These are phyloP conservation scores for Bombus difficillimus DNA, from an alignment of 1,140 invertebrate genomes.

Conservation along the genomic window DNA sequence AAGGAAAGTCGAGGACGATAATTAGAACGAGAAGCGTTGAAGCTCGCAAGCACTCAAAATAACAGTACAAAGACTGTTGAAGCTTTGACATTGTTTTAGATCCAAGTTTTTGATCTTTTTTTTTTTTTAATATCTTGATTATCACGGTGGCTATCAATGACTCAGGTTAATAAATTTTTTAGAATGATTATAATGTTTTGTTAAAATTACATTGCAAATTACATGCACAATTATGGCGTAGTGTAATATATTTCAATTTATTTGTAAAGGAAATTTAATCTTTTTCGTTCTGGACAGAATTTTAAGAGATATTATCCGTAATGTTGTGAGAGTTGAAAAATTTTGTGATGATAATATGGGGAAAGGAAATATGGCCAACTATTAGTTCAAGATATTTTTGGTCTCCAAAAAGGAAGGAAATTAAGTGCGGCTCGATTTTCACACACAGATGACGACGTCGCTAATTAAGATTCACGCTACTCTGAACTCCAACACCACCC, in stretches of 20 bases:
- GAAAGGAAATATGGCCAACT: background rate
- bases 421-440: slow-evolving; percentile 11
- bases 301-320: no score
- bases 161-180: no score
- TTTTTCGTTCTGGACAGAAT: no score
- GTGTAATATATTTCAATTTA: no score
- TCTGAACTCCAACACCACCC: background rate
- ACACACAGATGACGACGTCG: slow-evolving; percentile 1
- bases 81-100: background rate
- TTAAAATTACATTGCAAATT: no score
- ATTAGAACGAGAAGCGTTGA: background rate
- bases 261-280: no score
- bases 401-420: background rate
- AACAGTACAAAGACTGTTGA: no score
- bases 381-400: background rate
- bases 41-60: background rate
- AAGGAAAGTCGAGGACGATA: background rate
- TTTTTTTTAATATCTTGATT: no score
- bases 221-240: no score
- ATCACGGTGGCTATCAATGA: no score
- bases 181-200: no score
- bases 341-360: background rate
- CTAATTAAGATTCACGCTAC: slow-evolving; percentile 38
- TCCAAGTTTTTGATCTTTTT: no score
- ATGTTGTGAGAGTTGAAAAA: background rate